Conservation (phyloP, 2,888 invertebrate species). For the Choreutis nemorana region DNA sequence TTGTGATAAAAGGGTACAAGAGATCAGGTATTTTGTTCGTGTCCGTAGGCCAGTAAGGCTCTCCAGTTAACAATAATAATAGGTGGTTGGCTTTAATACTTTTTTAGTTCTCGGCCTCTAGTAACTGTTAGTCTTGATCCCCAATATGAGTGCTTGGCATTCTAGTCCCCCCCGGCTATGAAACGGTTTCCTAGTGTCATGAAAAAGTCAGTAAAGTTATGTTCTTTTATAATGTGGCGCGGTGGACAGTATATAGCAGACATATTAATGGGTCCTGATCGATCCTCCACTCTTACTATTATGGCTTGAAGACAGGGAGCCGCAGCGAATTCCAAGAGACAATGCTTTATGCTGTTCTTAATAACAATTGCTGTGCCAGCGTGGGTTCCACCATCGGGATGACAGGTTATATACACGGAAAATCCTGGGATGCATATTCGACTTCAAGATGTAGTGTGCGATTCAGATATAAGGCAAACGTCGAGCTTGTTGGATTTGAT, state of each 20-base stretch:
- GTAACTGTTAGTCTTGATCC: conserved; percentile 10
- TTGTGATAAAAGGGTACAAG: no score
- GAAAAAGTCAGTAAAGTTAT: conserved; percentile 3
- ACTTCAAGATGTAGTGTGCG: conserved; percentile 1
- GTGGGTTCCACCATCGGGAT: conserved; percentile 6
- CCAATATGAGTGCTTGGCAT: conserved; percentile 11
- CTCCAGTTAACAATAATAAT: conserved; percentile 7
- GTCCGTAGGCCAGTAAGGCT: no score
- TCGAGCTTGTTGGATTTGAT: background rate
- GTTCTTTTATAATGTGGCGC: conserved; percentile 6
- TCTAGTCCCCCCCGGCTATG: conserved; percentile 11
- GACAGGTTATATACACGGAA: background rate
- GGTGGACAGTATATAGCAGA: conserved; percentile 12
- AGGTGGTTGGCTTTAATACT: conserved; percentile 8
- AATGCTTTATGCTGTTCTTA: background rate
- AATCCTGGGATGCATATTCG: background rate
- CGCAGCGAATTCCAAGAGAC: background rate
- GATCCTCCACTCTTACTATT: background rate
- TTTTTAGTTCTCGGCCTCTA: conserved; percentile 13
- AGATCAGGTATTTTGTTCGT: no score
- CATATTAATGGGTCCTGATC: conserved; percentile 3
- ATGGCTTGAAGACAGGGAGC: background rate
- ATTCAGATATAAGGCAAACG: conserved; percentile 1
- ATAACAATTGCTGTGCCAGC: conserved; percentile 10
- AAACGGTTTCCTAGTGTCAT: conserved; percentile 7